Conservation (phyloP, 1,140 invertebrate species). For the Drosophila burlai region DNA sequence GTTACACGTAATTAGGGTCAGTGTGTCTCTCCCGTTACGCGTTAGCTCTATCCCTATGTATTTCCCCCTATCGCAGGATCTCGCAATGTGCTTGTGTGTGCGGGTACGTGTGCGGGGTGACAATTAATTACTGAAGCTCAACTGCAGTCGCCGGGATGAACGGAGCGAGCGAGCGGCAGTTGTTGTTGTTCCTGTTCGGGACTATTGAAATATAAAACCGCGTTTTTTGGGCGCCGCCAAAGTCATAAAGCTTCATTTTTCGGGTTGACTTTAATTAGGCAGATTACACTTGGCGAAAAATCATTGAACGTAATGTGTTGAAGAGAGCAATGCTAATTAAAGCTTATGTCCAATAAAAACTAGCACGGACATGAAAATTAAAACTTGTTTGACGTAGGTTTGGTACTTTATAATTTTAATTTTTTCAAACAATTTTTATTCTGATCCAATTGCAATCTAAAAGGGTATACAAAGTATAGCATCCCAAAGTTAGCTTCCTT, state of each 20-base stretch:
- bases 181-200: not conserved
- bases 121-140: conserved; percentile 66
- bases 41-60: conserved; percentile 6
- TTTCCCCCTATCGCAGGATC: conserved; percentile 10
- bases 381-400: too few relatives aligned
- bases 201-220: conserved; percentile 76
- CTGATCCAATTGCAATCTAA: too few relatives aligned
- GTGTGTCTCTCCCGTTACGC: conserved; percentile 48
- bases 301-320: not conserved
- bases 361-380: too few relatives aligned
- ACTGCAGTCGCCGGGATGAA: conserved; percentile 41
- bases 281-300: not conserved
- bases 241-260: conserved; percentile 71
- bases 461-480: too few relatives aligned
- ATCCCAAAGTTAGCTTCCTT: too few relatives aligned
- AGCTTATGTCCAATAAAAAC: too few relatives aligned
- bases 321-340: not conserved
- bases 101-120: conserved; percentile 40
- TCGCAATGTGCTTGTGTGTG: conserved; percentile 1
- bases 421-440: too few relatives aligned
- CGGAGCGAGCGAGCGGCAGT: conserved; percentile 6
- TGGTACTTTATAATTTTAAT: too few relatives aligned
- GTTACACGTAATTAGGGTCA: conserved; percentile 83
- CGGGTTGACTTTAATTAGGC: conserved; percentile 66
- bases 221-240: conserved; percentile 52